A percentile compares a stretch with the other conserved stretches of the same genome.
phyloP scores from a whole-genome alignment of 2,888 invertebrate species.

The Lacanobia oleracea region DNA sequence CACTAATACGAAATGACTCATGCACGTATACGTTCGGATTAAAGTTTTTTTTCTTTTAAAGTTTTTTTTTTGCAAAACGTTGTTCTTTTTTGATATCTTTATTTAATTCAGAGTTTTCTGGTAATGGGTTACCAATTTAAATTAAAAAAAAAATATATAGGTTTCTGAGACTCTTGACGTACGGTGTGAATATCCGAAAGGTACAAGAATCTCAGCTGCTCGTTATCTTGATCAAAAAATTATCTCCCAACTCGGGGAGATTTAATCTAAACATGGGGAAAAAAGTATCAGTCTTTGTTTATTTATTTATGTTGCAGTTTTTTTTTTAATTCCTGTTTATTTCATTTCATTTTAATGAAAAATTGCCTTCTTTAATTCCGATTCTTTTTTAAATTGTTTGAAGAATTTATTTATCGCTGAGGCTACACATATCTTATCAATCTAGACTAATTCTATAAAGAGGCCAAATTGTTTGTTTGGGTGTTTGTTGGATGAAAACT shows the following conservation, averaged over 20 bases:
- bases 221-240: slow-evolving; percentile 51
- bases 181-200: slow-evolving; percentile 43
- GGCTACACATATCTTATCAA: neutral
- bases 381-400: neutral
- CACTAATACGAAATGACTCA: neutral
- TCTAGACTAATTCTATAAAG: neutral
- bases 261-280: slow-evolving; percentile 3
- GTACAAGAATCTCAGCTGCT: slow-evolving; percentile 56
- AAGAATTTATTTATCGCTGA: neutral
- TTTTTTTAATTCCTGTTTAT: neutral
- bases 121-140: too few relatives aligned
- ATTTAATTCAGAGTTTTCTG: too few relatives aligned
- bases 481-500: neutral
- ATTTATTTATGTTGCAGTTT: neutral
- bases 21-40: slow-evolving; percentile 33
- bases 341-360: neutral
- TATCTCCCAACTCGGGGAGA: slow-evolving; percentile 50
- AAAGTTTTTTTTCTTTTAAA: too few relatives aligned
- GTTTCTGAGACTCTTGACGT: neutral
- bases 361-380: neutral
- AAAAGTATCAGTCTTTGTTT: neutral
- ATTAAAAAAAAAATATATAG: too few relatives aligned
- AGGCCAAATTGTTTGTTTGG: neutral
- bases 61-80: too few relatives aligned
- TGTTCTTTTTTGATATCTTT: too few relatives aligned